phyloP scores from a whole-genome alignment of 2,888 invertebrate species.

The Drosophila antonietae region DNA sequence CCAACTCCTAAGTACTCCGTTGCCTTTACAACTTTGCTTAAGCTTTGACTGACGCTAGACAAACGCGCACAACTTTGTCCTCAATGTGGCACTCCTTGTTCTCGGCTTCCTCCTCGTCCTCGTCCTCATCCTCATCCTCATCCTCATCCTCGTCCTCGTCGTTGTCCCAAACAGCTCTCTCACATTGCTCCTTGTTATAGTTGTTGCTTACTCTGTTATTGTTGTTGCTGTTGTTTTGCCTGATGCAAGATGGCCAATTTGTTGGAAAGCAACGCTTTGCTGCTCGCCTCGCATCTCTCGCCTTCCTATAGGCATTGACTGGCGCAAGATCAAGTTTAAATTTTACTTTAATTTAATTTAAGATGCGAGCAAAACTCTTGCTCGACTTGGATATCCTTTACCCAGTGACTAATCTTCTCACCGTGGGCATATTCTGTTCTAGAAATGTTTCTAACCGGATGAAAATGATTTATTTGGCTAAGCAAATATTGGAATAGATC shows the following conservation, averaged over 20 bases:
- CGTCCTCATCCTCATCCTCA: background rate
- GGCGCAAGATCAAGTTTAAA: constrained; percentile 73
- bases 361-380: constrained; percentile 33
- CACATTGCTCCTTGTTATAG: constrained; percentile 17
- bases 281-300: background rate
- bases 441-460: background rate
- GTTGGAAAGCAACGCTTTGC: constrained; percentile 27
- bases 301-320: constrained; percentile 22
- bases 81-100: constrained; percentile 28
- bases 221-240: constrained; percentile 41
- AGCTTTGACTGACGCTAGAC: constrained; percentile 75
- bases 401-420: background rate
- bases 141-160: background rate
- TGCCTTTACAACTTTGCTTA: constrained; percentile 66
- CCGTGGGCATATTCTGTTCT: background rate
- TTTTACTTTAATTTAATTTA: constrained; percentile 74
- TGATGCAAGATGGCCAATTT: constrained; percentile 48
- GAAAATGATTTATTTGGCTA: background rate
- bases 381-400: background rate
- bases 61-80: constrained; percentile 72
- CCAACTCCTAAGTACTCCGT: constrained; percentile 70
- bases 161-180: constrained; percentile 11
- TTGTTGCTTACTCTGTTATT: constrained; percentile 1
- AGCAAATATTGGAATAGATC: too few species aligned
- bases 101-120: background rate